Conservation (phyloP, 2,888 invertebrate genomes). For the Netelia melanura region DNA sequence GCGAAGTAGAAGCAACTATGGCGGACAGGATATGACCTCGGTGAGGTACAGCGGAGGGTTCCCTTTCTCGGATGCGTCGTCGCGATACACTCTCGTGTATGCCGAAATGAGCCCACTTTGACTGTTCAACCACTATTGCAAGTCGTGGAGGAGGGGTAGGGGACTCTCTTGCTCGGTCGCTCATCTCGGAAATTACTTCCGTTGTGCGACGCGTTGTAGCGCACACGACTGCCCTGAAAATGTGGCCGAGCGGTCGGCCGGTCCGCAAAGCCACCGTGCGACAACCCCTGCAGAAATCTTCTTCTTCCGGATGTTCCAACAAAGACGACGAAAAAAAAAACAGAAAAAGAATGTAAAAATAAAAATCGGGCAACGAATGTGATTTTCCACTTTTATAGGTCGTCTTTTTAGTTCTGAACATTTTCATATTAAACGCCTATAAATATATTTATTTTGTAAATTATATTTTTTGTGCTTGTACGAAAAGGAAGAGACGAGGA, state of each 20-base stretch:
- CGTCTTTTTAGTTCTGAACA: neutral
- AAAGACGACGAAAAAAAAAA: slow-evolving; percentile 38
- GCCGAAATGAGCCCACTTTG: slow-evolving; percentile 84
- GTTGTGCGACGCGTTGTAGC: slow-evolving; percentile 73
- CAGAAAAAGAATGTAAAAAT: neutral
- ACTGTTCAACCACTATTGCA: slow-evolving; percentile 84
- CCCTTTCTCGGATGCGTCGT: slow-evolving; percentile 74
- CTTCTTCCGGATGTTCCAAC: slow-evolving; percentile 47
- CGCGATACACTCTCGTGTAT: slow-evolving; percentile 56
- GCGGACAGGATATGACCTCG: slow-evolving; percentile 84
- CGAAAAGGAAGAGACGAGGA: slow-evolving; percentile 4
- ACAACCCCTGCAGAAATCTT: slow-evolving; percentile 51
- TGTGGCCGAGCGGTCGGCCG: slow-evolving; percentile 45
- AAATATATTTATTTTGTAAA: slow-evolving; percentile 33
- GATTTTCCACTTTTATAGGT: neutral
- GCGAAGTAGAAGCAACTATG: slow-evolving; percentile 64
- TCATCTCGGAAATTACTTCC: slow-evolving; percentile 85
- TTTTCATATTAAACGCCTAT: slow-evolving; percentile 44
- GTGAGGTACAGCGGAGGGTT: slow-evolving; percentile 72
- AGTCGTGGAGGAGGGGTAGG: slow-evolving; percentile 66
- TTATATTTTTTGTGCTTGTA: slow-evolving; percentile 8
- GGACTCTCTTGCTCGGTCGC: slow-evolving; percentile 71
- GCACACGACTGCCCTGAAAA: slow-evolving; percentile 56
- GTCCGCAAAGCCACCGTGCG: slow-evolving; percentile 52
- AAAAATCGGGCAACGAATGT: neutral